Base-by-base conservation (phyloP, 2,797 vertebrate genomes). In the Triplophysa yarkandensis region DNA sequence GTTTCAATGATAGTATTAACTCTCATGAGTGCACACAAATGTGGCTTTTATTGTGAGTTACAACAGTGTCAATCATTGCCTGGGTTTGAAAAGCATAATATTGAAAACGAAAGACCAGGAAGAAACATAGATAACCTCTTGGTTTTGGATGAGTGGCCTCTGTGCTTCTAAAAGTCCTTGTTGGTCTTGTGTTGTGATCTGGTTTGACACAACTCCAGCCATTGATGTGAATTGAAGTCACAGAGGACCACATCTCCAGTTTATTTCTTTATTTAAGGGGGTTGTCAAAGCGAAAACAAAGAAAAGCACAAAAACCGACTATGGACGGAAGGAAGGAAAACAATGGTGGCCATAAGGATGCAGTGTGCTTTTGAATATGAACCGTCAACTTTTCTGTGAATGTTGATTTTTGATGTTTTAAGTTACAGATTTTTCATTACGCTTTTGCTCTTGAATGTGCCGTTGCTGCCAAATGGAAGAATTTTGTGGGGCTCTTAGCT, bases 241-340 rank as follows among this genome's bases (percentile, higher is more conserved):
- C 90, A 89, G 89, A 74, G 88, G 89, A 86, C 86, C 87, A 83
- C 86, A 83, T 77, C 81, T 89, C 89, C 90, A 84, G 70, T 91
- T 93, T 89, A 86, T 92, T 92, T 92, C 85, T 92, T 93, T 91
- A 86, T 93, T 91, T 89, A 90, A 83, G 80, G 90, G 90, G 90
- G 91, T 92, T 89, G 85, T 66, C 66, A n/a, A 68, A 74, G 58
- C 19, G 69, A 21, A 41, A 61, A 68, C 7, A 32, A 54, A 68
- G 83, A 75, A 43, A 82, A 89, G 82, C 86, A 87, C 85, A 89
- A 86, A 74, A 82, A 63, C 80, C 36, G 76, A 76, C 82, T 83
- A 77, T 60, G 80, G 55, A 57, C 17, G 83, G 83, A 80, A 76
- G 79, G 77, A 84, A 76, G 79, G 81, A 70, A 67, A 25, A 17